phyloP scores from a whole-genome alignment of 2,797 vertebrate species.

The Enteromius radiatus region DNA sequence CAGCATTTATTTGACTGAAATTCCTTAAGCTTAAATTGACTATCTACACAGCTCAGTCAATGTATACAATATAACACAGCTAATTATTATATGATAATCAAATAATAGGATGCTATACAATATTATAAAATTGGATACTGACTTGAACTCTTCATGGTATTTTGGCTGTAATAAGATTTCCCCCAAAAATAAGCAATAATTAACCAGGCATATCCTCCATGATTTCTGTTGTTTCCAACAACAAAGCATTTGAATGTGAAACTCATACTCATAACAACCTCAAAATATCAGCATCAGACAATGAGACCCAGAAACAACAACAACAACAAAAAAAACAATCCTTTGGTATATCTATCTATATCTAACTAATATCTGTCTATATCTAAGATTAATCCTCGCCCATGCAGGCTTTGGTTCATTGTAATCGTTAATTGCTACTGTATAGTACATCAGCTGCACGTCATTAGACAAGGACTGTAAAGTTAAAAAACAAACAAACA shows the following conservation, averaged over 20 bases:
- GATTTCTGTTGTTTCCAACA: neutral
- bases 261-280: neutral
- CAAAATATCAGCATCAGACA: neutral
- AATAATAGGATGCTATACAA: neutral
- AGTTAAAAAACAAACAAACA: neutral
- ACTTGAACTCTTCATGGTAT: neutral
- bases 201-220: neutral
- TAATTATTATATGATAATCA: neutral
- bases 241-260: neutral
- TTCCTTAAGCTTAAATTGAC: too few relatives aligned
- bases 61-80: neutral
- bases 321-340: neutral
- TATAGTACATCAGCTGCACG: neutral
- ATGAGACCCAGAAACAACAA: neutral
- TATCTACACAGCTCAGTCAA: neutral
- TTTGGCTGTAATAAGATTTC: neutral
- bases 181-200: neutral
- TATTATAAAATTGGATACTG: neutral
- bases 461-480: neutral
- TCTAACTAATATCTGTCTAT: neutral
- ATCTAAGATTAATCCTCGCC: neutral
- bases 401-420: neutral
- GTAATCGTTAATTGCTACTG: neutral
- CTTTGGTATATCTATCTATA: neutral
- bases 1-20: too few relatives aligned